Base-by-base conservation (phyloP, 2,797 vertebrate species). In the Rallus crepitans region DNA sequence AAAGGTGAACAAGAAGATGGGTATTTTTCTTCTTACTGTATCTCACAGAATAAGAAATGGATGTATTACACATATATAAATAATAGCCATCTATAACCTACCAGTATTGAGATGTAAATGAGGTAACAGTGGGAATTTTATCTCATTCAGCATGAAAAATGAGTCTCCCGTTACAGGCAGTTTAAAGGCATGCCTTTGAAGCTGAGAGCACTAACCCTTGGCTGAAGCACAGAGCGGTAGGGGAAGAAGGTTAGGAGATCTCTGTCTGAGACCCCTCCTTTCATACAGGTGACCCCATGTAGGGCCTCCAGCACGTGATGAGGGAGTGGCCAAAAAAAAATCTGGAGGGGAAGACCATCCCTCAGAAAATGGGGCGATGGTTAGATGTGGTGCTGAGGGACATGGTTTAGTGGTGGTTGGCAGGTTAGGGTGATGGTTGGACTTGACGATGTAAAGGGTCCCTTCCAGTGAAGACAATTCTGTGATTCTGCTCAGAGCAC, bases 31-130 rank as follows among this genome's bases (percentile, higher is more conserved):
- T 90, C 86, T 75, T 78, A 55, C 71, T 52, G 16, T 85, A 92
- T 81, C 50, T 39, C 61, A 50, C 53, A 52, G 84, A 93, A 94
- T 80, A 64, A 92, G 87, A 87, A 96, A 91, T 50, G 35, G 61
- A 48, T 92, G 89, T 91, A 82, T 94, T 92, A 87, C 78, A 93
- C 19, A 28, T 78, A 86, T 92, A 92, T 95, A 96, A 95, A 93
- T 87, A 95, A 97, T 78, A 93, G 71, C 56, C 61, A 27, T 85
- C 89, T 93, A 77, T 96, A 96, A 83, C 84, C 75, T 92, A 69
- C 79, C 11, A 25, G 92, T 81, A 94, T 93, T 94, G 95, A 96
- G 92, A 97, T 95, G 94, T 87, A 96, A 97, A 97, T 96, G 89
- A 95, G 87, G 57, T 82, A 95, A 91, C 89, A 69, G 94, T 89